A percentile compares a stretch with the other conserved stretches of the same genome.
Conservation (phyloP, 2,113 vertebrate species). For the Cichladusa arquata region DNA sequence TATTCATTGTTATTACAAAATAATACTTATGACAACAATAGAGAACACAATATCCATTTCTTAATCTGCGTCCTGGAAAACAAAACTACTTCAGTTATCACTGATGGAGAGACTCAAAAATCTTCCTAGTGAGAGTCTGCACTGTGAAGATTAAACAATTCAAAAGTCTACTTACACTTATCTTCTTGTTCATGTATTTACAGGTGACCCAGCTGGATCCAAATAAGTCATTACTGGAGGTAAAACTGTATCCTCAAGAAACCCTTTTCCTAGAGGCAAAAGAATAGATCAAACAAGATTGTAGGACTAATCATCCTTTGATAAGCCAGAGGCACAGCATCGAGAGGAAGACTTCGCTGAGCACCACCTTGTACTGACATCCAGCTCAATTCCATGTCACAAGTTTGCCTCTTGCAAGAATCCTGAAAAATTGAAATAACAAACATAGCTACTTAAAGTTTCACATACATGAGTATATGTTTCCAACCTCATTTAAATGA, state of each 20-base stretch:
- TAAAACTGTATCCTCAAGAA: conserved; percentile 98
- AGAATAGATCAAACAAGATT: conserved; percentile 78
- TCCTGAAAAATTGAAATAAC: conserved; percentile 70
- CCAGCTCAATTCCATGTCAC: conserved; percentile 71
- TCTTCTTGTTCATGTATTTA: conserved; percentile 36
- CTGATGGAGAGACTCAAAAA: neutral
- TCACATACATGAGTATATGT: conserved; percentile 75
- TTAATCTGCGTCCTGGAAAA: neutral
- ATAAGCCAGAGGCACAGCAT: conserved; percentile 62
- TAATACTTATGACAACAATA: neutral
- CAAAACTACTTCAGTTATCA: neutral
- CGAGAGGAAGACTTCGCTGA: conserved; percentile 65
- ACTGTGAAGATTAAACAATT: neutral
- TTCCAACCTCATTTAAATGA: conserved; percentile 67
- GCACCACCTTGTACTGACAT: conserved; percentile 62
- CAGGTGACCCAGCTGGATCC: conserved; percentile 95
- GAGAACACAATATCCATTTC: neutral
- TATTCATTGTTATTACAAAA: neutral
- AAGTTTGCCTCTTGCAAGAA: conserved; percentile 78
- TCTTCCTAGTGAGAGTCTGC: neutral
- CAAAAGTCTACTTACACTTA: neutral
- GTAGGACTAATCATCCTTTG: conserved; percentile 67
- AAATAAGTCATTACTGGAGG: conserved; percentile 89
- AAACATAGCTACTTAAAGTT: conserved; percentile 76
- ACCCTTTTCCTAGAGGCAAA: conserved; percentile 97